Evolutionary conservation across 35 echinoderm and acorn worm species (phyloP).

Genomic region (Apostichopus japonicus): DNA sequence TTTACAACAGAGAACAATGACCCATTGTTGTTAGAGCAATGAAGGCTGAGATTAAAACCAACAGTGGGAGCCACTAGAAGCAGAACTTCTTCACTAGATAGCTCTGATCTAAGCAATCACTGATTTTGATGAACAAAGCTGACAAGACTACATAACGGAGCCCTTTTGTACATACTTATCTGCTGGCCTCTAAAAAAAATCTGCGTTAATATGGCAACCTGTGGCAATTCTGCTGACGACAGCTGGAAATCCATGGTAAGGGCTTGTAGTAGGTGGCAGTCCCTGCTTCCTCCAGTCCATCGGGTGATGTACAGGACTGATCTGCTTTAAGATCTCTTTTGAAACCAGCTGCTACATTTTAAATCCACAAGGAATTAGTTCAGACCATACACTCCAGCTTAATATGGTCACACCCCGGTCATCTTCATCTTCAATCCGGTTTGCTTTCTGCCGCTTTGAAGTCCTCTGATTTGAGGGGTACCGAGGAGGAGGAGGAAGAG

Average conservation of each 20-base stretch:
- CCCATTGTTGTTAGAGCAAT: too few species aligned
- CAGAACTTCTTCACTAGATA: too few species aligned
- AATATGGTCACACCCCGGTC: background rate
- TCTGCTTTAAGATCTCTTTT: background rate
- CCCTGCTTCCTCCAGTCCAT: background rate
- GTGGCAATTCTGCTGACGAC: too few species aligned
- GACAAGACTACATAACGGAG: too few species aligned
- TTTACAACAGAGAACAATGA: too few species aligned
- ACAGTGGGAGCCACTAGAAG: too few species aligned
- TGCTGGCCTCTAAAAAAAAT: too few species aligned
- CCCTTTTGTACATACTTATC: too few species aligned
- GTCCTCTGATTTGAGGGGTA: background rate
- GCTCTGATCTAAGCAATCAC: too few species aligned
- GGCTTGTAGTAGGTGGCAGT: background rate
- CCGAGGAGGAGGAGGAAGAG: background rate
- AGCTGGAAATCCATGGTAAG: background rate
- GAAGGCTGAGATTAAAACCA: too few species aligned
- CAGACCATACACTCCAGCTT: background rate
- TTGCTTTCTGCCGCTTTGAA: slow-evolving; percentile 26
- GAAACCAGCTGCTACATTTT: background rate
- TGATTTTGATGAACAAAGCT: too few species aligned
- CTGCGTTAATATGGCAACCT: too few species aligned
- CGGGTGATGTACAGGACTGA: background rate
- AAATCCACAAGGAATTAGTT: slow-evolving; percentile 1
- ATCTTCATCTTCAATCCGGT: background rate